Percentiles rank a stretch among this genome's conserved stretches.
Evolutionary conservation across 2,797 vertebrate genomes (phyloP).

Genomic region (Pygocentrus nattereri): DNA sequence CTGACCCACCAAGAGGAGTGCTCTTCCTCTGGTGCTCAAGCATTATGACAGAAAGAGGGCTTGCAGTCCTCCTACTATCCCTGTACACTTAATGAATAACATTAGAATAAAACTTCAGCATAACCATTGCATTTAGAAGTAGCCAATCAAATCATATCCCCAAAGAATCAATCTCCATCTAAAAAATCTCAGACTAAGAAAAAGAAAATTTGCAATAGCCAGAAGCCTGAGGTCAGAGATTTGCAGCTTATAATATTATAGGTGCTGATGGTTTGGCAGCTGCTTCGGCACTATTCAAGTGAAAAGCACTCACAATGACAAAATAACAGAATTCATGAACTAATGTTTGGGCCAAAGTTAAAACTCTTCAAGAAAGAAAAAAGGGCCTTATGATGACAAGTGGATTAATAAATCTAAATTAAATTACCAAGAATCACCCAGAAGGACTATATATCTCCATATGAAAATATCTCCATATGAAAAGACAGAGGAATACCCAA

Average conservation of each 20-base stretch:
- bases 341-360: neutral
- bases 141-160: slow-evolving; percentile 43
- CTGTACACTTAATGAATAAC: slow-evolving; percentile 63
- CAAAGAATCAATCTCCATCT: slow-evolving; percentile 25
- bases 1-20: slow-evolving; percentile 54
- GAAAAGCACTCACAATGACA: neutral
- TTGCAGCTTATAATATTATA: slow-evolving; percentile 22
- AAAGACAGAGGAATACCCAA: neutral
- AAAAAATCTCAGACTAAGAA: neutral
- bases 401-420: neutral
- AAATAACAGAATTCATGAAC: slow-evolving; percentile 9
- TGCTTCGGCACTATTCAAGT: neutral
- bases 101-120: slow-evolving; percentile 47
- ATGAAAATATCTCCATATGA: slow-evolving; percentile 17
- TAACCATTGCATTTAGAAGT: slow-evolving; percentile 33
- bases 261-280: neutral
- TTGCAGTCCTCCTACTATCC: slow-evolving; percentile 45
- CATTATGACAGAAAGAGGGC: slow-evolving; percentile 51
- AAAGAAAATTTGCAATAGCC: slow-evolving; percentile 32
- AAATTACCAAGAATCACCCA: slow-evolving; percentile 1
- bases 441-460: slow-evolving; percentile 7
- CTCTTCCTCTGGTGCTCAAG: slow-evolving; percentile 60
- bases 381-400: slow-evolving; percentile 14
- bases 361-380: neutral
- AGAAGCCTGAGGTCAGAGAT: slow-evolving; percentile 25